Evolutionary conservation across 2,797 vertebrate species (phyloP), one percentile per base, ranked within the genome.

Genomic region (Muscicapa comitata): DNA sequence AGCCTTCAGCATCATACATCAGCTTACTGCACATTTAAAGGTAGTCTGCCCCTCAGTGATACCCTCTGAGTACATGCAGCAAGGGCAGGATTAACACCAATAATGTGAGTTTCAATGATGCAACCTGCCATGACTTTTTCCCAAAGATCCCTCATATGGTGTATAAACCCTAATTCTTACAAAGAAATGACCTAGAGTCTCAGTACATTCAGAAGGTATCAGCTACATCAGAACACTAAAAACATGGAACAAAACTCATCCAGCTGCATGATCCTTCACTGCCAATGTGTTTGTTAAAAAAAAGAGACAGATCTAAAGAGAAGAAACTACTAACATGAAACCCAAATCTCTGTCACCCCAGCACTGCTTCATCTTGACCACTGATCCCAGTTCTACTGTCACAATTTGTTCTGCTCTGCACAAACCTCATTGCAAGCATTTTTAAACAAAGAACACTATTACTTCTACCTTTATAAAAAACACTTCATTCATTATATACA

Each of bases 1-100:
- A 31, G 33, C 35, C 23, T 55, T 59, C 33, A 90, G 28, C 13
- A 78, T 43, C 47, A 79, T 20, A 23, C 50, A 76, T 31, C 15
- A 81, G 54, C 35, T 31, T 53, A 50, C 6, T 68, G n/a, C 16
- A 59, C 26, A 31, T 15, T 57, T 19, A 57, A 57, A 76, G 29
- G 47, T 0, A 35, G 33, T 31, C 40, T 29, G 45, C 11, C 31
- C 24, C 20, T 74, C 65, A 38, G 13, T 9, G 13, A 48, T 16
- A 61, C 0, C n/a, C 19, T 29, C 13, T 20, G 8, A 4, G 2
- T 5, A 17, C 7, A 25, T 1, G 9, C 16, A 71, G 28, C 35
- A 47, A 51, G 12, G 8, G 10, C 14, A 70, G 23, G 9, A 48
- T 26, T 50, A 82, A 13, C 61, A 81, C 16, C 62, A 68, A 15